phyloP scores from a whole-genome alignment of 2,797 vertebrate genomes.

The Pseudomugil gertrudae region DNA sequence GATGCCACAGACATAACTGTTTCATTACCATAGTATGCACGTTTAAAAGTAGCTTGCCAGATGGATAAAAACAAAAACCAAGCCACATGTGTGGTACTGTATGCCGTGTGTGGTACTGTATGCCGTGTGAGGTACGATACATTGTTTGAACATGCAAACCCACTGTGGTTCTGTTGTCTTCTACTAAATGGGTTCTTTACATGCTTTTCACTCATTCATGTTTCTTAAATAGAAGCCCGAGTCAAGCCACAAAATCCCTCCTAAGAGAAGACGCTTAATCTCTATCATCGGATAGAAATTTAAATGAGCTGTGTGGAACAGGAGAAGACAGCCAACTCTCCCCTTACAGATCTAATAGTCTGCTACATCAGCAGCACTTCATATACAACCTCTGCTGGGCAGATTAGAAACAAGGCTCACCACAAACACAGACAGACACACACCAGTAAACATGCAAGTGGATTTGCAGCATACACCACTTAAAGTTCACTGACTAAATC shows the following conservation, averaged over 20 bases:
- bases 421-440: slow-evolving; percentile 62
- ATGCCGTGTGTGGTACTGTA: slow-evolving; percentile 57
- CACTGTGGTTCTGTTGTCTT: slow-evolving; percentile 52
- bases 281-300: slow-evolving; percentile 59
- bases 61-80: slow-evolving; percentile 28
- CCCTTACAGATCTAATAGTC: slow-evolving; percentile 70
- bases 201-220: slow-evolving; percentile 74
- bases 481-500: slow-evolving; percentile 17
- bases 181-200: slow-evolving; percentile 76
- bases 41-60: slow-evolving; percentile 43
- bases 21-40: background rate
- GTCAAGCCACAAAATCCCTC: slow-evolving; percentile 57
- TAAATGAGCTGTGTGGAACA: slow-evolving; percentile 77
- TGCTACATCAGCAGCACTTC: slow-evolving; percentile 75
- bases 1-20: background rate
- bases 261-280: slow-evolving; percentile 62
- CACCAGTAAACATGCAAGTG: slow-evolving; percentile 30
- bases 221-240: slow-evolving; percentile 58
- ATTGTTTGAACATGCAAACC: slow-evolving; percentile 62
- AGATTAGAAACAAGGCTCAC: slow-evolving; percentile 66
- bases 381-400: slow-evolving; percentile 73
- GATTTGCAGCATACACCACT: slow-evolving; percentile 23
- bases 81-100: slow-evolving; percentile 57
- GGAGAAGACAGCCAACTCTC: slow-evolving; percentile 73
- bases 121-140: slow-evolving; percentile 58